Percentiles rank a stretch among this genome's conserved stretches.
These are phyloP conservation scores for Ladona fulva DNA, from an alignment of 1,140 invertebrate genomes.

Conservation along the genomic window DNA sequence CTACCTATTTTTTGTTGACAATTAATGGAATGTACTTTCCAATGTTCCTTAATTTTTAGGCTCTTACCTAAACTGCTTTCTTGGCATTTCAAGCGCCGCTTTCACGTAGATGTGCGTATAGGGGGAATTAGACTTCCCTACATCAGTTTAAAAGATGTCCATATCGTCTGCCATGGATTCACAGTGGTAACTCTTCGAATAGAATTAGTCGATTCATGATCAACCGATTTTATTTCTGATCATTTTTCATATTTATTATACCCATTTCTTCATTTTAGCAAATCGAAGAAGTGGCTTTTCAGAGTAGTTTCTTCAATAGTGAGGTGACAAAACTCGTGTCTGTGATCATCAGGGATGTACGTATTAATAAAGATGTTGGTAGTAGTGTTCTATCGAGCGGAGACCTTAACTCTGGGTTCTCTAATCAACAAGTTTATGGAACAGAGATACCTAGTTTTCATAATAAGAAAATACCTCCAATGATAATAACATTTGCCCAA, in stretches of 20 bases:
- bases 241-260: constrained; percentile 14
- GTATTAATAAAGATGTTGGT: constrained; percentile 71
- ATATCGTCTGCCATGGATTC: constrained; percentile 54
- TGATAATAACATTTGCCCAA: constrained; percentile 72
- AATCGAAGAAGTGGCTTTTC: constrained; percentile 75
- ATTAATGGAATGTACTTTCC: neutral
- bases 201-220: neutral
- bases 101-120: constrained; percentile 54
- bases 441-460: constrained; percentile 22
- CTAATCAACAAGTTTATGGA: neutral
- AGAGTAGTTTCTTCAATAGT: constrained; percentile 82
- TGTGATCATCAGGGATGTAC: constrained; percentile 70
- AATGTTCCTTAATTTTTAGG: constrained; percentile 37
- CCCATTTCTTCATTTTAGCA: constrained; percentile 48
- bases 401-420: neutral
- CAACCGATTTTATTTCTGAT: neutral
- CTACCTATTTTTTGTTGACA: neutral
- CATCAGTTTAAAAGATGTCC: constrained; percentile 55
- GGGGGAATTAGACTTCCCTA: constrained; percentile 57
- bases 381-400: constrained; percentile 26
- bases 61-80: constrained; percentile 53
- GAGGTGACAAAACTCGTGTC: constrained; percentile 80
- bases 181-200: constrained; percentile 48
- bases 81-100: constrained; percentile 56
- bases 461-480: constrained; percentile 56